Evolutionary conservation across 2,797 vertebrate species (phyloP).

Genomic region (Gallinago nigripennis): DNA sequence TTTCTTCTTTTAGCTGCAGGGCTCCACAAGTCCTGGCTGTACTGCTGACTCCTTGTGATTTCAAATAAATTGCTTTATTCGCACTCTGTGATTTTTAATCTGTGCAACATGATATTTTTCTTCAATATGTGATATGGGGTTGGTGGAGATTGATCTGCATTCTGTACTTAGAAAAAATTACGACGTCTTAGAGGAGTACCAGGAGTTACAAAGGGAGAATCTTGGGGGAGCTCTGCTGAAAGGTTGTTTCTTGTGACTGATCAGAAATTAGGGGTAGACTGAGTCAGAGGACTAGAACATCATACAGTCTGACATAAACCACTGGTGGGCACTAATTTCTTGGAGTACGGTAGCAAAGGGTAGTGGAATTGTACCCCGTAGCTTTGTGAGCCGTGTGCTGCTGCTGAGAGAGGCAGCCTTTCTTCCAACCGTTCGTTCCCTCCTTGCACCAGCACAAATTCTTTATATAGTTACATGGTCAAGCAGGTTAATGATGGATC

Average conservation of each 20-base stretch:
- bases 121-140: background rate
- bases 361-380: background rate
- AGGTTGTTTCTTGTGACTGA: background rate
- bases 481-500: slow-evolving; percentile 60
- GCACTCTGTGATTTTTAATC: background rate
- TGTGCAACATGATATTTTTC: background rate
- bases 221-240: background rate
- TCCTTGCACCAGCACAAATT: slow-evolving; percentile 10
- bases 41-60: background rate
- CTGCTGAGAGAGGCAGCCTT: background rate
- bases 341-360: background rate
- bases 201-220: background rate
- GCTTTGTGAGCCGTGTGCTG: background rate
- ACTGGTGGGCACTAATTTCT: background rate
- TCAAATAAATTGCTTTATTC: background rate
- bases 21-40: background rate
- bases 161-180: background rate
- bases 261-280: background rate
- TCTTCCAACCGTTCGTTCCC: background rate
- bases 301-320: background rate
- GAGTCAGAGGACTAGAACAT: background rate
- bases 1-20: background rate
- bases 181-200: background rate
- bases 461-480: slow-evolving; percentile 22
- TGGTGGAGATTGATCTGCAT: background rate